These are phyloP conservation scores for Temnopleurus reevesii DNA, from an alignment of 53 echinoderm and acorn worm species.

Conservation along the genomic window DNA sequence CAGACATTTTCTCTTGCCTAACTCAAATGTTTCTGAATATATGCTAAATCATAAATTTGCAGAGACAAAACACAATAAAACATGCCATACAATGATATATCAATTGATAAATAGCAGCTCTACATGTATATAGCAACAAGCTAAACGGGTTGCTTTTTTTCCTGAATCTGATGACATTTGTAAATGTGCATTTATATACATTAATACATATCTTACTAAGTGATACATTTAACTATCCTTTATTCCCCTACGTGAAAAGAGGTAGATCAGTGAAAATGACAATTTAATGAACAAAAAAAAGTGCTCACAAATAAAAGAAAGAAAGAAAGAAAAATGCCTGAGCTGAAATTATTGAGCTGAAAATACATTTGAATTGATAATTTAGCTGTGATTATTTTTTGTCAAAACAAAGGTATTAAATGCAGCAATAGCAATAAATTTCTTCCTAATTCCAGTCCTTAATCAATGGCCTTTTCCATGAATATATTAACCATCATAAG, in stretches of 20 bases:
- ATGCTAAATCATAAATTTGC: not conserved
- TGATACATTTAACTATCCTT: not conserved
- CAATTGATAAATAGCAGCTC: conserved; percentile 36
- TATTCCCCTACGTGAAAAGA: conserved; percentile 1
- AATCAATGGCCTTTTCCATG: not conserved
- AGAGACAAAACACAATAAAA: not conserved
- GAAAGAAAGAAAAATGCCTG: conserved; percentile 21
- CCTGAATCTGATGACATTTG: conserved; percentile 36
- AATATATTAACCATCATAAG: not conserved
- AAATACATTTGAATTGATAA: not conserved
- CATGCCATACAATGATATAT: conserved; percentile 1
- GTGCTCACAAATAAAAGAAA: conserved; percentile 22
- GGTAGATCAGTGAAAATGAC: conserved; percentile 37
- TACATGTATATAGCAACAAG: not conserved
- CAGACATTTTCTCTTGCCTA: not conserved
- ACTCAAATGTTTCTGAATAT: not conserved
- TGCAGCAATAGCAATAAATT: not conserved
- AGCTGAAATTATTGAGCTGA: conserved; percentile 24
- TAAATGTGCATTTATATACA: not conserved
- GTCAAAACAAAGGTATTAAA: not conserved
- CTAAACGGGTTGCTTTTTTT: conserved; percentile 2
- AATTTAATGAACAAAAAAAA: not conserved
- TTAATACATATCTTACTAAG: not conserved
- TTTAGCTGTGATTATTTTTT: not conserved
- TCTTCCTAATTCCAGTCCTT: not conserved